phyloP scores from a whole-genome alignment of 2,888 invertebrate genomes.

The Lithophane leautieri region DNA sequence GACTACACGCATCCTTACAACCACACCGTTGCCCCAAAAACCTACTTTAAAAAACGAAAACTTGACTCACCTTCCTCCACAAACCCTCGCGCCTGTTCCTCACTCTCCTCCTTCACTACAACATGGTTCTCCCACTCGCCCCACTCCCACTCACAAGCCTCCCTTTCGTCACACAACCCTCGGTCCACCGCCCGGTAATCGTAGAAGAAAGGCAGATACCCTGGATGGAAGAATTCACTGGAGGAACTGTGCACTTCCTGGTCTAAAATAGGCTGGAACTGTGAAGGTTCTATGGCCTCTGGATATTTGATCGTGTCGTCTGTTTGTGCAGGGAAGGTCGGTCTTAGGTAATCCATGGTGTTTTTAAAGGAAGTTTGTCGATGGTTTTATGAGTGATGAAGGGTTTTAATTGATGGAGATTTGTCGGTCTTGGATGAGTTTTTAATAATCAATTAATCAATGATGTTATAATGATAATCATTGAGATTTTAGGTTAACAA shows the following conservation, averaged over 20 bases:
- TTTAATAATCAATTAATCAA: background rate
- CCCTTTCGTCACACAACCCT: conserved; percentile 56
- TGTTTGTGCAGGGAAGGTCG: conserved; percentile 72
- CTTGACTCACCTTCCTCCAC: conserved; percentile 78
- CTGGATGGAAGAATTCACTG: conserved; percentile 68
- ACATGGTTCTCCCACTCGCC: conserved; percentile 74
- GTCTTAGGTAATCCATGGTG: conserved; percentile 78
- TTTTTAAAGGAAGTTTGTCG: background rate
- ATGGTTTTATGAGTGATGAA: background rate
- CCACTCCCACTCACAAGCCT: conserved; percentile 70
- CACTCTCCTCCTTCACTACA: conserved; percentile 78
- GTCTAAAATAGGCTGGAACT: conserved; percentile 52
- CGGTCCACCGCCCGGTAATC: conserved; percentile 74
- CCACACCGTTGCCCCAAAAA: background rate
- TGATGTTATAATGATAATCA: background rate
- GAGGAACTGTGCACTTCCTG: conserved; percentile 53
- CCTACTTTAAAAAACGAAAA: background rate
- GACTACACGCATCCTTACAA: background rate
- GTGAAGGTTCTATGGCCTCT: conserved; percentile 42
- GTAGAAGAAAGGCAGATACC: conserved; percentile 79
- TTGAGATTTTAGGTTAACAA: background rate
- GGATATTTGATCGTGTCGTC: conserved; percentile 60
- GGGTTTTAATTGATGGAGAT: background rate
- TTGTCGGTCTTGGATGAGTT: background rate
- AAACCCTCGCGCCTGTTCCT: conserved; percentile 68